phyloP scores from a whole-genome alignment of 2,797 vertebrate genomes.

The Galagoides demidoff region DNA sequence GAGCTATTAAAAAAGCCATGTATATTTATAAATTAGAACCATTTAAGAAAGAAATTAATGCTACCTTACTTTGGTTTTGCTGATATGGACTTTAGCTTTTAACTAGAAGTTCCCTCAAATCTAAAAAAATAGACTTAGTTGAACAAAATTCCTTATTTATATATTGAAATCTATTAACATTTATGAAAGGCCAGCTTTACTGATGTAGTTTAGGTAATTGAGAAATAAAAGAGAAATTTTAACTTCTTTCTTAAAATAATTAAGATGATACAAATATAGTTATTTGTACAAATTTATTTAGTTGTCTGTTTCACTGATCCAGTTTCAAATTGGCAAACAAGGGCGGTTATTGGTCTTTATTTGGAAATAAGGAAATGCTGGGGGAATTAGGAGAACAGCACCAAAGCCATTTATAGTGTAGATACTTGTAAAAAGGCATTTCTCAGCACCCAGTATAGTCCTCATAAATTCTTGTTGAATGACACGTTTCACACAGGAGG shows the following conservation, averaged over 20 bases:
- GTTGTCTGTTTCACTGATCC: neutral
- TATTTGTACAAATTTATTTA: conserved; percentile 56
- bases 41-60: conserved; percentile 45
- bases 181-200: neutral
- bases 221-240: conserved; percentile 41
- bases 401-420: neutral
- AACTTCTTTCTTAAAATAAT: conserved; percentile 50
- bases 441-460: neutral
- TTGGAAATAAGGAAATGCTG: conserved; percentile 45
- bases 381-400: neutral
- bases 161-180: conserved; percentile 42
- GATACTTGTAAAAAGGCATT: neutral
- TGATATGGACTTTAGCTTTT: conserved; percentile 55
- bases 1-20: conserved; percentile 39
- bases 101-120: conserved; percentile 43
- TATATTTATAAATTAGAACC: conserved; percentile 63
- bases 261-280: conserved; percentile 21
- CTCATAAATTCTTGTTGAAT: conserved; percentile 16
- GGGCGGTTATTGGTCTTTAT: conserved; percentile 21
- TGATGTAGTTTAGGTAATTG: neutral
- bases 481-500: neutral
- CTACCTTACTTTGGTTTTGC: conserved; percentile 61
- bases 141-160: conserved; percentile 12
- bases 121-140: conserved; percentile 58
- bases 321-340: conserved; percentile 41